Base-by-base conservation (phyloP, 1,140 invertebrate genomes). In the Phthorimaea operculella region DNA sequence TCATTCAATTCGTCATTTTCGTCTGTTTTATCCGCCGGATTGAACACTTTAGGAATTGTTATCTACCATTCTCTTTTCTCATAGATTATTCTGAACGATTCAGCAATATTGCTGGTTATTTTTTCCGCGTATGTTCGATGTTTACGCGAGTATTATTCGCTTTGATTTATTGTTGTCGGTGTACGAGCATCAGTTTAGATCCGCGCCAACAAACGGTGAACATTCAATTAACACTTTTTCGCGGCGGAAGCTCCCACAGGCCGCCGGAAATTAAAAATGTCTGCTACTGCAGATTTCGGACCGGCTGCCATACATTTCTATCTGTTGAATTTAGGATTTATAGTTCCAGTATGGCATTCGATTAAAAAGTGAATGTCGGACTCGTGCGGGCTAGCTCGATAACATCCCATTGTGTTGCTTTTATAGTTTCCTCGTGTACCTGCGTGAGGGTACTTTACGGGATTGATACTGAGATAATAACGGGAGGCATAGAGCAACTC, bases 181-280 rank as follows among this genome's bases (percentile, higher is more conserved):
- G 15, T 17, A 47, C 16, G 16, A 47, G 15, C 16, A 47, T 47
- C 44, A 47, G 16, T 15, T 47, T 47, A 16, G 44, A 47, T 47
- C 16, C 44, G 16, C 15, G 11, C 16, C 44, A 47, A 47, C 44
- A 47, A 47, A 47, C 44, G 44, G 44, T 47, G 44, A 11, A 47
- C 44, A 47, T 47, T 47, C 44, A 47, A 47, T 47, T 47, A 47
- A 47, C 44, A 47, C 44, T 39, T 39, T 39, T 39, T 39, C 36
- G 36, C n/a, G 36, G 36, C 67, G 78, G 78, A 81, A 74, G 66
- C 68, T 65, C 54, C 63, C 59, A 68, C 21, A 28, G 66, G 65
- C 68, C 58, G 60, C 73, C 76, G 75, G 78, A 79, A 83, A 83
- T 83, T 79, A 81, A 80, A 83, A 76, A 72, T 66, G 21, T 50